Evolutionary conservation across 1,140 invertebrate genomes (phyloP).

Genomic region (Micrasema longulum): DNA sequence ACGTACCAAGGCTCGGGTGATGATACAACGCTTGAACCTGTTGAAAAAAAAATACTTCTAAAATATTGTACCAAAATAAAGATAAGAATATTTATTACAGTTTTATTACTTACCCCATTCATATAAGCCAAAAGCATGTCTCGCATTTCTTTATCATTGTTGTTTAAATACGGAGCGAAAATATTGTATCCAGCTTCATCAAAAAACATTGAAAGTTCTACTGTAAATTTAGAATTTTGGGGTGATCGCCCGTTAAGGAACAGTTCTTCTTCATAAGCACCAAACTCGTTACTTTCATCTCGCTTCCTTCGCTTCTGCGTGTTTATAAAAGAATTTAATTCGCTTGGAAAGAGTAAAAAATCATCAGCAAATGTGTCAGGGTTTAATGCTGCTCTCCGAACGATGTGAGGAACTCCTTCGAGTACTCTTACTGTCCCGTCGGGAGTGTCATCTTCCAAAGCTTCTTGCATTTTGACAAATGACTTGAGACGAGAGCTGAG

Average conservation of each 20-base stretch:
- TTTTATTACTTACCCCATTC: constrained; percentile 71
- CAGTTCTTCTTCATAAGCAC: constrained; percentile 42
- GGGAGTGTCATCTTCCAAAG: constrained; percentile 48
- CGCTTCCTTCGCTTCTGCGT: not conserved
- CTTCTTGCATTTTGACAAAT: constrained; percentile 56
- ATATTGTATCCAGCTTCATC: constrained; percentile 78
- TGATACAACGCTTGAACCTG: constrained; percentile 81
- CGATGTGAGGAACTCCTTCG: constrained; percentile 67
- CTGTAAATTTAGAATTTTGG: constrained; percentile 64
- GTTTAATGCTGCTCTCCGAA: constrained; percentile 67
- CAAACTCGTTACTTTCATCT: constrained; percentile 28
- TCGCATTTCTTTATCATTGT: constrained; percentile 73
- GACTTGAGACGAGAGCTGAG: constrained; percentile 60
- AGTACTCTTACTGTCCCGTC: constrained; percentile 48
- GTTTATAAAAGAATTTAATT: constrained; percentile 34
- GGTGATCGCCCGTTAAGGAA: constrained; percentile 52
- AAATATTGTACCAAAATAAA: not conserved
- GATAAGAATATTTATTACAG: not conserved
- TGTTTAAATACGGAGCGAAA: constrained; percentile 76
- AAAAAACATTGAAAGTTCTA: constrained; percentile 80
- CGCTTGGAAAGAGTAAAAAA: constrained; percentile 55
- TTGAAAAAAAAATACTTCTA: constrained; percentile 47
- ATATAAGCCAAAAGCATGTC: constrained; percentile 82
- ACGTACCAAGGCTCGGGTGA: constrained; percentile 76
- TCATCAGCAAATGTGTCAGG: constrained; percentile 54